Evolutionary conservation across 2,113 vertebrate species (phyloP), one percentile per base, ranked within the genome.

Genomic region (Takifugu bimaculatus): DNA sequence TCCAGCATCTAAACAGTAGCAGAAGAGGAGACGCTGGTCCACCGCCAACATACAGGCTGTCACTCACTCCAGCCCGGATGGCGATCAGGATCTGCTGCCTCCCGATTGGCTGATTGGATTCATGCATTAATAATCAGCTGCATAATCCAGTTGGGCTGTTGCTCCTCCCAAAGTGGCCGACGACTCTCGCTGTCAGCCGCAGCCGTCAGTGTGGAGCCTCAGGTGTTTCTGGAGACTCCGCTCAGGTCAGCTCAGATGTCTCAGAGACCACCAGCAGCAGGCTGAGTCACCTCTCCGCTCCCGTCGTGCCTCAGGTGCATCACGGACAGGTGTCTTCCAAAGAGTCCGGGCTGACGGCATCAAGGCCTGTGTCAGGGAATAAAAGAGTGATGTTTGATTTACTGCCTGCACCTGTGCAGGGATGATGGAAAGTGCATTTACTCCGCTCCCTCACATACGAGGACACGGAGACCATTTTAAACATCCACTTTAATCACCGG

Each of bases 201-300:
- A 66, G 45, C 65, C 64, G 70, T 74, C 60, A 57, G 1, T 58
- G 49, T 26, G 62, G 56, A 60, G 60, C 28, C 28, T 50, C 14
- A 14, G 15, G 50, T 62, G 58, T 57, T 57, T n/a, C 49, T 27
- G 49, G 2, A 0, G 50, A 26, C 47, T 42, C n/a, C 20, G 3
- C 50, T 5, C 14, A 2, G 0, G 61, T 50, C 49, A 27, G 14
- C 32, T 56, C 51, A 54, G 15, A 29, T 60, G 43, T 49, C 25
- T 60, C 55, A 60, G 59, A 15, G 13, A 61, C 50, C 54, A 7
- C 57, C 39, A 56, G 61, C 60, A 39, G 50, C 51, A 4, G 50
- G 27, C 69, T 80, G 72, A 84, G 77, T 78, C 79, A 82, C 69
- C 57, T 65, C 65, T 25, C 45, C 32, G 10, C 54, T 53, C 1